Evolutionary conservation across 2,888 invertebrate genomes (phyloP).

Genomic region (Lycophotia porphyrea): DNA sequence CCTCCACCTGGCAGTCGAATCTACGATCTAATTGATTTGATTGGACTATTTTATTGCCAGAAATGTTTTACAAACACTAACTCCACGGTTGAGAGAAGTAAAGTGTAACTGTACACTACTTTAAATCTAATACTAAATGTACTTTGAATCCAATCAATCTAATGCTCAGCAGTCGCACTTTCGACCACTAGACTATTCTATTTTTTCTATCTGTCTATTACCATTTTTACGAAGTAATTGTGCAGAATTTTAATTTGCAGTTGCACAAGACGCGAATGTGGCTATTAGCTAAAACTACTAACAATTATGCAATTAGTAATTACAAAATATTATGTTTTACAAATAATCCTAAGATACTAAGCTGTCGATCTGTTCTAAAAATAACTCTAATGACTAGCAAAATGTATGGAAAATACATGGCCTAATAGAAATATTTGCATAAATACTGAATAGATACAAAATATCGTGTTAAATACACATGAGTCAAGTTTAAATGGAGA

Average conservation of each 20-base stretch:
- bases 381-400: constrained; percentile 27
- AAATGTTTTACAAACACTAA: no score
- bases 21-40: neutral
- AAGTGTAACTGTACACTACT: no score
- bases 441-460: constrained; percentile 35
- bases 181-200: neutral
- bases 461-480: constrained; percentile 14
- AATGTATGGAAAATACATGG: constrained; percentile 23
- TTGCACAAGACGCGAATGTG: constrained; percentile 20
- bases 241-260: neutral
- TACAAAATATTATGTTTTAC: constrained; percentile 5
- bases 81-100: no score
- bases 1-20: neutral
- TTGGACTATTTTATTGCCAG: no score
- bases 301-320: constrained; percentile 26
- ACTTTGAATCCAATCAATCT: no score
- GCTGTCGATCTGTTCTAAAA: constrained; percentile 12
- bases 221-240: neutral
- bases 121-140: no score
- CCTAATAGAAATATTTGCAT: constrained; percentile 17
- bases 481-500: constrained; percentile 35
- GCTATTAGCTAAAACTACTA: constrained; percentile 1
- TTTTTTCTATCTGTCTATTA: neutral
- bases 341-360: neutral
- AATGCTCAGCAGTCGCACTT: neutral